These are phyloP conservation scores for Cisticola juncidis DNA, from an alignment of 2,113 vertebrate genomes.

Conservation along the genomic window DNA sequence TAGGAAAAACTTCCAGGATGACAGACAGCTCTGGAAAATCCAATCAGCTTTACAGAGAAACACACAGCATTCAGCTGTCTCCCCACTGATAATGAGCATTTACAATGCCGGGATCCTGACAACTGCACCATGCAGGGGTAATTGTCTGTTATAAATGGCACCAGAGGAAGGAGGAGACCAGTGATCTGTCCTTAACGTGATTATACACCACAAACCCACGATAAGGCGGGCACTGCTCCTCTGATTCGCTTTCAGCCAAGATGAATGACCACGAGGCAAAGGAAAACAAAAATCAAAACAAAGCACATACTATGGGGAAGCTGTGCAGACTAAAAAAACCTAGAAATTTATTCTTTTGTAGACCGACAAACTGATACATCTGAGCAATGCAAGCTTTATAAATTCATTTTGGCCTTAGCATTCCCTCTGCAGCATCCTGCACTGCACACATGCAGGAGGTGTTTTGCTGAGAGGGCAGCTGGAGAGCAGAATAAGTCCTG, in stretches of 20 bases:
- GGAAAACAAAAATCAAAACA: slow-evolving; percentile 22
- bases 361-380: not conserved
- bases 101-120: slow-evolving; percentile 27
- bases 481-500: not conserved
- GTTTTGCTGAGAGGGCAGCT: not conserved
- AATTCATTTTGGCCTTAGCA: not conserved
- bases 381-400: not conserved
- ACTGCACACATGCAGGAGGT: not conserved
- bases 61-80: slow-evolving; percentile 13
- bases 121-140: slow-evolving; percentile 30
- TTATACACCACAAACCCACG: slow-evolving; percentile 49
- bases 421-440: not conserved
- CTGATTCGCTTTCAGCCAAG: slow-evolving; percentile 31
- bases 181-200: slow-evolving; percentile 57
- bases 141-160: slow-evolving; percentile 59
- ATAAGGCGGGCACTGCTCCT: slow-evolving; percentile 25
- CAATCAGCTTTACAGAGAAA: slow-evolving; percentile 33
- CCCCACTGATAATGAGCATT: slow-evolving; percentile 39
- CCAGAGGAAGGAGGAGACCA: slow-evolving; percentile 21
- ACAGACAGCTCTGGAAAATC: slow-evolving; percentile 33
- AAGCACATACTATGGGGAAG: not conserved
- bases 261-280: not conserved
- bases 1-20: not conserved
- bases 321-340: not conserved
- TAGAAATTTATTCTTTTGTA: not conserved